Evolutionary conservation across 2,888 invertebrate species (phyloP), one percentile per base, ranked within the genome.

Genomic region (Amphipyra tragopoginis): DNA sequence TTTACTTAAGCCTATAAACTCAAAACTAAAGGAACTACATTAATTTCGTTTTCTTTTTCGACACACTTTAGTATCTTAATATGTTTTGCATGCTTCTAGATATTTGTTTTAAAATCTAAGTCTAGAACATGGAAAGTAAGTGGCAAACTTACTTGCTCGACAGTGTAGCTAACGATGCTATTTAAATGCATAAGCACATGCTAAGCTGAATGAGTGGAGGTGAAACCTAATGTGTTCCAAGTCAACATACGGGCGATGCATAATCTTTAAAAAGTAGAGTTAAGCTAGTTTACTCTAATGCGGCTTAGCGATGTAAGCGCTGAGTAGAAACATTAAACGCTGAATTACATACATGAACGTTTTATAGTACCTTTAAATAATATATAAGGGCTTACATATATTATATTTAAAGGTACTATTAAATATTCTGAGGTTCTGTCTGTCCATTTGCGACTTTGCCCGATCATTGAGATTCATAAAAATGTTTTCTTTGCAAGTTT

Each of bases 171-270:
- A 61, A 61, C 65, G 44, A 47, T 36, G 11, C 59, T 53, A 67
- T 77, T 68, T 56, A 77, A 64, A 78, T 65, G 72, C 59, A 69
- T 61, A 53, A 63, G 54, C 44, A 47, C 45, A 51, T 51, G 49
- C 29, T 67, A 63, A 64, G 57, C 61, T 64, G 43, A 44, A 50
- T 43, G 45, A 53, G 51, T 51, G 9, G 45, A 40, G 57, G 62
- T 51, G 79, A 72, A 75, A 61, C 69, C 79, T 60, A 34, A 39
- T 47, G 58, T 54, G 34, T 56, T 29, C 47, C 54, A 62, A 52
- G 58, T 57, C 47, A 54, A 39, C 26, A 47, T 47, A 26, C 43
- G 53, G 11, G 43, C 38, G 39, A 57, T 55, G 52, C 57, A 63
- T 74, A 56, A 58, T 60, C 55, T 52, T 49, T 54, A 26, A 59